These are phyloP conservation scores for Chelonia mydas DNA, from an alignment of 2,797 vertebrate species.

Conservation along the genomic window DNA sequence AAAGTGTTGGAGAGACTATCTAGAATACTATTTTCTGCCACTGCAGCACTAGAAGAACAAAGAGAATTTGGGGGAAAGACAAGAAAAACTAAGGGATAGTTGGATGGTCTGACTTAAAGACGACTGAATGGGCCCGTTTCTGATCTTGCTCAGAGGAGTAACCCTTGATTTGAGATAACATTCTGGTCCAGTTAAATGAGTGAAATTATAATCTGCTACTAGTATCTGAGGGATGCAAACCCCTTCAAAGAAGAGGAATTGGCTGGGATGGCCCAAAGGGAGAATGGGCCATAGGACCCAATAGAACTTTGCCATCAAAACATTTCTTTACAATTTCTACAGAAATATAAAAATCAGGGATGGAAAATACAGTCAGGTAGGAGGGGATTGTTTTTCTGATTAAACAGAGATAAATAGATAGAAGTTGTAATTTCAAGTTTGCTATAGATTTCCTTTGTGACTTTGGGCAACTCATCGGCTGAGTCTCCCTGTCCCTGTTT, in stretches of 20 bases:
- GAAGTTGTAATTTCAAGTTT: too few relatives aligned
- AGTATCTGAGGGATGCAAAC: neutral
- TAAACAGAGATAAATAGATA: neutral
- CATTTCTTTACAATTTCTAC: too few relatives aligned
- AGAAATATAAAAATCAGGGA: too few relatives aligned
- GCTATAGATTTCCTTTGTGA: too few relatives aligned
- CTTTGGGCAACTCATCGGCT: too few relatives aligned
- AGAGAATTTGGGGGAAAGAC: neutral
- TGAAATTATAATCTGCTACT: neutral
- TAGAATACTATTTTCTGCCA: neutral
- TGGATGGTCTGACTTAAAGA: neutral
- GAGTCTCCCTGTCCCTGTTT: neutral
- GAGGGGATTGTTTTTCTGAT: too few relatives aligned
- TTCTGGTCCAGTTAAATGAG: neutral
- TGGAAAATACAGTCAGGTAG: too few relatives aligned
- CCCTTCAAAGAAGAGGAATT: neutral
- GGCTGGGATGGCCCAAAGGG: neutral
- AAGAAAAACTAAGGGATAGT: neutral
- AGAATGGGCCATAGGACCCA: neutral
- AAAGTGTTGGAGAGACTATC: neutral
- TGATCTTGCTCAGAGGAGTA: neutral
- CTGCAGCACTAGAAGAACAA: neutral
- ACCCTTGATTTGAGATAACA: neutral
- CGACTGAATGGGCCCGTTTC: neutral
- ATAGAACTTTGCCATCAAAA: too few relatives aligned